Percentiles rank a stretch among this genome's conserved stretches.
Conservation (phyloP, 2,888 invertebrate genomes). For the Urechis unicinctus region DNA sequence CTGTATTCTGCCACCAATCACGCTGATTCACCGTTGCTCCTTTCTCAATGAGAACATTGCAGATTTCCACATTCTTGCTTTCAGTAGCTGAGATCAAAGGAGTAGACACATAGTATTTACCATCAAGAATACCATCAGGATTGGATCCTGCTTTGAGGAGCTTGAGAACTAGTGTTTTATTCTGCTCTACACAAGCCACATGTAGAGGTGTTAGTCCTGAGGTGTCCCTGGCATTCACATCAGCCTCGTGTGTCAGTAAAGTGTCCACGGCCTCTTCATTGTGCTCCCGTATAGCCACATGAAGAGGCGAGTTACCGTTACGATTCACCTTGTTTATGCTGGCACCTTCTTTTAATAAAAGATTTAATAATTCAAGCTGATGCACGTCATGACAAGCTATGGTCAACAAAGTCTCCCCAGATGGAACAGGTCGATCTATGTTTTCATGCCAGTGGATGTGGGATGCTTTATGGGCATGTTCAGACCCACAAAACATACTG, state of each 20-base stretch:
- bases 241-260: slow-evolving; percentile 10
- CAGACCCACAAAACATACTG: too few relatives aligned
- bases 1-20: slow-evolving; percentile 16
- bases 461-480: too few relatives aligned
- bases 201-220: slow-evolving; percentile 17
- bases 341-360: slow-evolving; percentile 9
- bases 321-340: slow-evolving; percentile 9
- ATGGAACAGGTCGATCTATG: slow-evolving; percentile 12
- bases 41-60: slow-evolving; percentile 6
- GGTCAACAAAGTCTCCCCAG: slow-evolving; percentile 14
- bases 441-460: slow-evolving; percentile 7
- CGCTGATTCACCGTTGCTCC: slow-evolving; percentile 13
- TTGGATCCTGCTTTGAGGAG: slow-evolving; percentile 11
- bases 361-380: not conserved
- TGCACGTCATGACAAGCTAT: slow-evolving; percentile 8
- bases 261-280: slow-evolving; percentile 7
- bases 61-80: slow-evolving; percentile 7
- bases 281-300: slow-evolving; percentile 13
- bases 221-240: slow-evolving; percentile 9
- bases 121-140: slow-evolving; percentile 11
- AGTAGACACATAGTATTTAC: slow-evolving; percentile 13
- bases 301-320: slow-evolving; percentile 14
- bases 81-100: slow-evolving; percentile 14
- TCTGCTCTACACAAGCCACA: slow-evolving; percentile 11
- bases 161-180: slow-evolving; percentile 2